phyloP scores from a whole-genome alignment of 2,113 vertebrate species.

The Cricetomys ansorgei region DNA sequence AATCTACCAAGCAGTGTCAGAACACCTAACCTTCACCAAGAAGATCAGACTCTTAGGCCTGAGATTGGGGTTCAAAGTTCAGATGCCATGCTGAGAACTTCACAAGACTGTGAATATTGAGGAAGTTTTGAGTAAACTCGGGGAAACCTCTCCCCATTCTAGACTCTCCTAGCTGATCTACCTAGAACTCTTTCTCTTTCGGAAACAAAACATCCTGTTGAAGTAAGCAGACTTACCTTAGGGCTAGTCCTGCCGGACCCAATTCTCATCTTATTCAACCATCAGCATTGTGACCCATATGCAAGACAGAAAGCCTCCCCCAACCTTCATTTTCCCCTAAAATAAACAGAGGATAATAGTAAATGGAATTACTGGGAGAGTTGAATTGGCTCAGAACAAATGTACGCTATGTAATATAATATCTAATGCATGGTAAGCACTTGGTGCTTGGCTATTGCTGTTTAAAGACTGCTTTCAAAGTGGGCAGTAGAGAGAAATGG shows the following conservation, averaged over 20 bases:
- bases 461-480: constrained; percentile 49
- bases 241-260: too few relatives aligned
- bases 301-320: not conserved
- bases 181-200: not conserved
- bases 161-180: not conserved
- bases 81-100: not conserved
- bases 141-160: not conserved
- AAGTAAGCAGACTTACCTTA: not conserved
- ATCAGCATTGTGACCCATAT: not conserved
- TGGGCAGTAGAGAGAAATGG: not conserved
- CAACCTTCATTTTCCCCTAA: not conserved
- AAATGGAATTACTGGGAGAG: not conserved
- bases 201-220: not conserved
- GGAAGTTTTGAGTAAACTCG: not conserved
- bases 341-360: not conserved
- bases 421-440: constrained; percentile 10
- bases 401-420: not conserved
- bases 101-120: not conserved
- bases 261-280: not conserved
- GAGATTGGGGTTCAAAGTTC: not conserved
- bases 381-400: constrained; percentile 1
- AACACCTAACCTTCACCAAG: fast-evolving
- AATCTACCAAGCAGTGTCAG: not conserved
- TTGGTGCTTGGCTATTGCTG: constrained; percentile 41
- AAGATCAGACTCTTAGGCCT: not conserved